phyloP scores from a whole-genome alignment of 2,797 vertebrate species.

The Alauda arvensis region DNA sequence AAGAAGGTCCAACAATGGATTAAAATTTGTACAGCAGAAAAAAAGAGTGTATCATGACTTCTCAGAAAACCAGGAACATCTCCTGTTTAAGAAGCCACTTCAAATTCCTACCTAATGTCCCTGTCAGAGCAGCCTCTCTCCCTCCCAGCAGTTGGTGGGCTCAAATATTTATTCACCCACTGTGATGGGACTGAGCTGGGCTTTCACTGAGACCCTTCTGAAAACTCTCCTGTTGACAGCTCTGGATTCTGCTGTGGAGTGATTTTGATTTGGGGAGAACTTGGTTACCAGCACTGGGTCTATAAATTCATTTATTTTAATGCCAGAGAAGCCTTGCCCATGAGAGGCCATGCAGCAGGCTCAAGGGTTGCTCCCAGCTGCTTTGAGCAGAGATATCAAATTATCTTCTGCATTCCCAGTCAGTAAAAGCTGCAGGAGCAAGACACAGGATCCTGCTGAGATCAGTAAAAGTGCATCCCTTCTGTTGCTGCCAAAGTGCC shows the following conservation, averaged over 20 bases:
- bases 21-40: neutral
- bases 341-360: rapidly evolving
- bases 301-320: neutral
- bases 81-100: neutral
- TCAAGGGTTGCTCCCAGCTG: neutral
- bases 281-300: neutral
- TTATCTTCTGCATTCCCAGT: neutral
- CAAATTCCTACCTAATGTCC: neutral
- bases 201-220: neutral
- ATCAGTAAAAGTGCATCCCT: neutral
- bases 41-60: neutral
- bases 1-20: neutral
- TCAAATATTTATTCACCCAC: neutral
- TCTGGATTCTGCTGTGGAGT: neutral
- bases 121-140: neutral
- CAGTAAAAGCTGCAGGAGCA: neutral
- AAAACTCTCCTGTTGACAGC: neutral
- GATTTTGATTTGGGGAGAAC: neutral
- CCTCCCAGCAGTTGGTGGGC: neutral
- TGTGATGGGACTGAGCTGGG: no score
- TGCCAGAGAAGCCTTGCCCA: neutral
- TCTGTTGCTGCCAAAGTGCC: neutral
- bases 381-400: neutral
- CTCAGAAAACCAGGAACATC: neutral
- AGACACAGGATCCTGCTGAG: neutral